Base-by-base conservation (phyloP, 2,888 invertebrate species). In the Thymelicus acteon region DNA sequence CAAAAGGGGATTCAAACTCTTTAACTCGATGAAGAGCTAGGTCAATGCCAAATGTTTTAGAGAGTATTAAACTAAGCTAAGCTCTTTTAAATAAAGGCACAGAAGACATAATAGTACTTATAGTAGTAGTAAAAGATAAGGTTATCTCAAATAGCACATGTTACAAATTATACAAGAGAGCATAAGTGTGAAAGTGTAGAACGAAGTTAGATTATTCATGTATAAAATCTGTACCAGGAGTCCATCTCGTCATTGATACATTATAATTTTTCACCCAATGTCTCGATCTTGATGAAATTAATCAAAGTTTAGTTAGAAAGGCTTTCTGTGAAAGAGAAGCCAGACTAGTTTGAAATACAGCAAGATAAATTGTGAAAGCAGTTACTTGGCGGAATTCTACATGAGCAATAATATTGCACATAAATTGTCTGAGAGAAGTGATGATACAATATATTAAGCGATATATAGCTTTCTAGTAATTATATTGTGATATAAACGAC, bases 361-460 rank as follows among this genome's bases (percentile, higher is more conserved):
- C 69, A 58, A 70, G 58, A 64, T 69, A 63, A 49, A 24, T 70
- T 64, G 69, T 70, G 69, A 70, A 70, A 70, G 69, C 64, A 58
- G 48, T 70, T 70, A 70, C 63, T 70, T 70, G 64, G 63, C 52
- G 58, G 69, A 70, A 70, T 64, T 64, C 40, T 64, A 69, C 63
- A 60, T 58, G 63, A 70, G 63, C 63, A 70, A 49, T 70, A 70
- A 70, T 70, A 64, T 60, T 64, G 60, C 69, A 70, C 69, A 70
- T 64, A 70, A 70, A 70, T 64, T 64, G 63, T 60, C 63, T 70
- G 40, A 24, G 58, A 15, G 58, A 13, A 39, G 63, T 63, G 69
- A 70, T 70, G 69, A 70, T 70, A 70, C 69, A 48, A 62, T 63
- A 68, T 57, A 70, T 31, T 64, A 70, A 70, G 60, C 48, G 58